phyloP scores from a whole-genome alignment of 2,797 vertebrate genomes.

The Erethizon dorsatum region DNA sequence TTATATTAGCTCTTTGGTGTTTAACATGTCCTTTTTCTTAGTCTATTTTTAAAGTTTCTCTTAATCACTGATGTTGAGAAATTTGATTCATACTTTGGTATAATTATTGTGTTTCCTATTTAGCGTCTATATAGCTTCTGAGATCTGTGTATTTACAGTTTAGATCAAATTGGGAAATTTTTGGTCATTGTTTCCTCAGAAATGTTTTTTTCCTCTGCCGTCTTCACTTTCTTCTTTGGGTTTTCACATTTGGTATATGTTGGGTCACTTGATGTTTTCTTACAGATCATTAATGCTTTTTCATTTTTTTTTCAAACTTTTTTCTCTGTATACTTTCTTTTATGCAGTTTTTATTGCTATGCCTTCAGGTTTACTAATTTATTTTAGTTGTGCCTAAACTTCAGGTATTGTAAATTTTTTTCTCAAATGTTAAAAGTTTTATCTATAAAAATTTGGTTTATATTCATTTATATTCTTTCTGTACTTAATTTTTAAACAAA shows the following conservation, averaged over 20 bases:
- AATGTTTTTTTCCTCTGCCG: neutral
- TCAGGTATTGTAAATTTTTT: neutral
- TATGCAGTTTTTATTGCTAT: slow-evolving; percentile 11
- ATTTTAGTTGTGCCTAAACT: neutral
- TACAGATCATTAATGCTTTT: neutral
- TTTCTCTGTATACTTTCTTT: neutral
- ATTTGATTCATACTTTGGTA: neutral
- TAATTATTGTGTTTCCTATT: neutral
- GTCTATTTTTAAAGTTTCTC: neutral
- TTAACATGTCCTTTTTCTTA: neutral
- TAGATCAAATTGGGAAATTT: neutral
- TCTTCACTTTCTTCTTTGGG: neutral
- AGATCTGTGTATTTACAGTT: neutral
- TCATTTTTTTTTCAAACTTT: neutral
- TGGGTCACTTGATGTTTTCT: neutral
- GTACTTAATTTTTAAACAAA: neutral
- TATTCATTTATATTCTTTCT: neutral
- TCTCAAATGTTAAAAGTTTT: neutral
- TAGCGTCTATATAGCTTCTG: neutral
- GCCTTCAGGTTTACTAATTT: neutral
- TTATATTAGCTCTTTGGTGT: neutral
- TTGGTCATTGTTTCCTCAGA: neutral
- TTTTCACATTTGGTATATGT: neutral
- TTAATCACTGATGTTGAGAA: slow-evolving; percentile 10
- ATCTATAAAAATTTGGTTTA: neutral